Conservation (phyloP, 2,113 vertebrate species). For the Myiopsitta monachus region DNA sequence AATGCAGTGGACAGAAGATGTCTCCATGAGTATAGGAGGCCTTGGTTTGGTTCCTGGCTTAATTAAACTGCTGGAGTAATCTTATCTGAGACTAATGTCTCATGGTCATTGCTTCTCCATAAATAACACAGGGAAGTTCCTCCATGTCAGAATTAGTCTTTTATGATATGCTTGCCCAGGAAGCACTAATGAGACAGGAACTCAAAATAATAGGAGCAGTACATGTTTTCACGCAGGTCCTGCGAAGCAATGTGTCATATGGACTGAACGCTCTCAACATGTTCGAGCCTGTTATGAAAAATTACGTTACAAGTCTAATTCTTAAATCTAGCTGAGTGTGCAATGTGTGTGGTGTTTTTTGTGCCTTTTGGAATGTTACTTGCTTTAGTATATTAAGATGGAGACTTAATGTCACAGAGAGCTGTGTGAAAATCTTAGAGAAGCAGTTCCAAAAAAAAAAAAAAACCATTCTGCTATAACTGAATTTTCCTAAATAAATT, state of each 20-base stretch:
- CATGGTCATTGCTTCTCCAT: neutral
- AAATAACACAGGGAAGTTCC: neutral
- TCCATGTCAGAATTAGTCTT: neutral
- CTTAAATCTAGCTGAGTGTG: neutral
- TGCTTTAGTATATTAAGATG: neutral
- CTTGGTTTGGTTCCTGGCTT: neutral
- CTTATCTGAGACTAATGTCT: neutral
- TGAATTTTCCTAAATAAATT: neutral
- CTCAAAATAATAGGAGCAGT: neutral
- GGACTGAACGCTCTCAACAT: neutral
- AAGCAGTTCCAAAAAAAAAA: neutral
- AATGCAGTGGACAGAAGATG: neutral
- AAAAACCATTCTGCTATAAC: neutral
- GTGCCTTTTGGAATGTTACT: neutral
- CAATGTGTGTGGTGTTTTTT: neutral
- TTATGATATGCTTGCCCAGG: neutral
- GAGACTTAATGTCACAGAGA: neutral
- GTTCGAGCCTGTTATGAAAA: neutral
- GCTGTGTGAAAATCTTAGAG: neutral
- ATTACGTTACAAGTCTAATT: neutral
- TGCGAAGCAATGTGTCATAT: neutral
- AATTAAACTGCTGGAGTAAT: neutral
- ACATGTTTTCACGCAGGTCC: neutral
- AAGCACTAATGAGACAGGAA: neutral
- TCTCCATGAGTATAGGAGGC: neutral